Conservation (phyloP, 2,113 vertebrate species). For the Plectropomus leopardus region DNA sequence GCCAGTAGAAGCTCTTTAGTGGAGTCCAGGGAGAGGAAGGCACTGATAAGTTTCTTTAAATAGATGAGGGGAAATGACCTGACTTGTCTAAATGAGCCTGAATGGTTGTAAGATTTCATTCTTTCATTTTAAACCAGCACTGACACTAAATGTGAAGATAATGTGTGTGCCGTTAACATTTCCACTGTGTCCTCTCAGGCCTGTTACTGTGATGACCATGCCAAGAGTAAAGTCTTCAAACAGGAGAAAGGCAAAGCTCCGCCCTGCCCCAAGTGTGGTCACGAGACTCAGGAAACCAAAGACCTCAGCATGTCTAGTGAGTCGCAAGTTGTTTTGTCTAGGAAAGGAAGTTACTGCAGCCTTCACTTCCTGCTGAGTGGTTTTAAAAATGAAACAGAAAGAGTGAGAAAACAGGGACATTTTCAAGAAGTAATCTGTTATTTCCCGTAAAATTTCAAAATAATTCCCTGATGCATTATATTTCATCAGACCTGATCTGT, state of each 20-base stretch:
- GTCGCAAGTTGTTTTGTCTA: conserved; percentile 53
- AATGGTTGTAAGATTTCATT: not conserved
- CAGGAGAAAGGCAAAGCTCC: conserved; percentile 96
- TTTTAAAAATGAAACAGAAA: conserved; percentile 25
- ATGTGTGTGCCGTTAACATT: not conserved
- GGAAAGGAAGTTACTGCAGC: conserved; percentile 14
- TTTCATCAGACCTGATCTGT: not conserved
- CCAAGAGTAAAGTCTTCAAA: conserved; percentile 97
- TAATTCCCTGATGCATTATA: too few relatives aligned
- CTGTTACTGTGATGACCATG: conserved; percentile 97
- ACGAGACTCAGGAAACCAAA: conserved; percentile 97
- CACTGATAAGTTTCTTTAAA: not conserved
- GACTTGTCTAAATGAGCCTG: not conserved
- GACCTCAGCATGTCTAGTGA: conserved; percentile 99
- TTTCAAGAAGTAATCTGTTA: not conserved
- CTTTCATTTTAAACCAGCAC: not conserved
- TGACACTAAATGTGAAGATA: not conserved
- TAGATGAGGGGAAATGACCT: not conserved
- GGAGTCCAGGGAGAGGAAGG: too few relatives aligned
- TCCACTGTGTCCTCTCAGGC: conserved; percentile 81
- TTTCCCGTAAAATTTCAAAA: not conserved
- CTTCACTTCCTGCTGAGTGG: not conserved
- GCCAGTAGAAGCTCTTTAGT: not conserved
- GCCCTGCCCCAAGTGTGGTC: conserved; percentile 97
- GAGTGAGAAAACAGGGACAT: not conserved